Evolutionary conservation across 2,888 invertebrate species (phyloP), one percentile per base, ranked within the genome.

Genomic region (Heliconius ethilla): DNA sequence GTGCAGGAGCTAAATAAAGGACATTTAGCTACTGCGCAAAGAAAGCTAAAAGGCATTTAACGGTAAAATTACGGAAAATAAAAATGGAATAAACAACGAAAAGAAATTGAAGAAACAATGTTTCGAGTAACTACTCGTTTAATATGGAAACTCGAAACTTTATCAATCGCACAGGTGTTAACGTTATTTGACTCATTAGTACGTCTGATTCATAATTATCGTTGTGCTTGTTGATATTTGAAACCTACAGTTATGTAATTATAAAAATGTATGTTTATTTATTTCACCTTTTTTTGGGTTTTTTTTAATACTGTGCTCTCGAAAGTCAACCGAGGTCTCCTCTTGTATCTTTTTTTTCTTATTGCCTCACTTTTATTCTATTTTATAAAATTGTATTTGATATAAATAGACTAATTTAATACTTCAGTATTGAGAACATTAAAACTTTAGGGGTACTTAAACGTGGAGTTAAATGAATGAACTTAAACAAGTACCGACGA

Each of bases 151-250:
- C 27, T 63, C 27, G n/a, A n/a, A n/a, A n/a, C 15, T 27, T 27
- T 13, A 10, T 37, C 13, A 40, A 40, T 67, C 22, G 67, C 67
- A n/a, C 67, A 67, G 37, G 67, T 67, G 67, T 67, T n/a, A 40
- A 37, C 22, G 7, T 33, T 29, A 66, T 66, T 67, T 67, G 67
- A 67, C 6, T 67, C 67, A 67, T 67, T 67, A n/a, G 55, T n/a
- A 40, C 40, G 37, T n/a, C 67, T 67, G 67, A 40, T 67, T 37
- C 67, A 67, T 37, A 10, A 11, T 37, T 67, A 67, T 67, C 37
- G 37, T 37, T 22, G 7, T 67, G 5, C n/a, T 67, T 67, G 11
- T 67, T 37, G n/a, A 67, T 40, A n/a, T 40, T 67, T 40, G 40
- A 40, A 13, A n/a, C n/a, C 22, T 15, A 33, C 33, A 22, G 22